Percentiles rank a stretch among this genome's conserved stretches.
Evolutionary conservation across 92 coral and sea anemone genomes (phyloP).

Genomic region (Palythoa heliodiscus): DNA sequence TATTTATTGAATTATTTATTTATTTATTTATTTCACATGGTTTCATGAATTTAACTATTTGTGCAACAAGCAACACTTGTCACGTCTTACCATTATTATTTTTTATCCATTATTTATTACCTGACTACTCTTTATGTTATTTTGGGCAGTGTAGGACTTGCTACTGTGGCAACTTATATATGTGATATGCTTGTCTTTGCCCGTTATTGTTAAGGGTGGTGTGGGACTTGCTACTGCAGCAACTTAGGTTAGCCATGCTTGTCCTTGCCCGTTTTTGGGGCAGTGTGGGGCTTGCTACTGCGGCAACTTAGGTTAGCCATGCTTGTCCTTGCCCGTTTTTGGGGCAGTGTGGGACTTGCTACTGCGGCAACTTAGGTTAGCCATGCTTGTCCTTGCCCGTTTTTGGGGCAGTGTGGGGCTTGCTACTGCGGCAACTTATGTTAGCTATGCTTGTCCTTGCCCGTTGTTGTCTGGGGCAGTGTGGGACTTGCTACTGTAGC

Average conservation of each 20-base stretch:
- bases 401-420: background rate
- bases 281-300: background rate
- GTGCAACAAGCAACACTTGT: too few species aligned
- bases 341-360: background rate
- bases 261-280: constrained; percentile 17
- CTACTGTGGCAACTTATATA: background rate
- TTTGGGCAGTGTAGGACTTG: background rate
- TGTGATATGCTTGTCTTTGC: background rate
- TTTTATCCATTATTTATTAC: too few species aligned
- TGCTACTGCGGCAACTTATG: background rate
- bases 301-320: background rate
- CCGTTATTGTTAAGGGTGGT: background rate
- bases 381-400: constrained; percentile 37
- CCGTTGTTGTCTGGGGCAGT: background rate
- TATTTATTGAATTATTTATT: too few species aligned
- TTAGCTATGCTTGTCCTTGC: background rate
- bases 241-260: constrained; percentile 27
- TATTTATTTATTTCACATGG: too few species aligned
- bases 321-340: background rate
- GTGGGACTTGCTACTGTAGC: background rate
- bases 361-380: background rate
- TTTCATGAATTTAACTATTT: background rate
- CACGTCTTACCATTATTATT: too few species aligned
- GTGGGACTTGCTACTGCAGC: background rate
- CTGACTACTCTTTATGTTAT: background rate